Conservation (phyloP, 1,140 invertebrate species). For the Drosophila willistoni region DNA sequence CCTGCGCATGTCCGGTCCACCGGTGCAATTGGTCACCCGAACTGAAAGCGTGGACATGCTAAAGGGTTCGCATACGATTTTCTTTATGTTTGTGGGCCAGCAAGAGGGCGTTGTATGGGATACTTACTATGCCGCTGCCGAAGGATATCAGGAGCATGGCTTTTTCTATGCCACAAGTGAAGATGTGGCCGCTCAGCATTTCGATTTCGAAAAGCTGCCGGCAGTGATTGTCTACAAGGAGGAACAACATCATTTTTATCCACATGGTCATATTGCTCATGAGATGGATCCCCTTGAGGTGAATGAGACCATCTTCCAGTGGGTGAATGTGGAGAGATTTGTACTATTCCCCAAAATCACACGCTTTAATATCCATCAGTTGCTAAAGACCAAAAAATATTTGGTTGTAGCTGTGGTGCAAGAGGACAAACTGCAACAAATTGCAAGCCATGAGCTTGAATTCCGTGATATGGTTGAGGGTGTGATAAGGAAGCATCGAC, state of each 20-base stretch:
- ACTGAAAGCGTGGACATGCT: conserved; percentile 90
- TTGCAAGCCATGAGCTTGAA: conserved; percentile 91
- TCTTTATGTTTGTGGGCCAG: conserved; percentile 94
- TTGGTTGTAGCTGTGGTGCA: conserved; percentile 93
- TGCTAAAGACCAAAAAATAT: conserved; percentile 93
- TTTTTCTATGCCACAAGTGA: conserved; percentile 93
- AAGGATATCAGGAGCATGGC: conserved; percentile 90
- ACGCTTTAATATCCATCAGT: conserved; percentile 91
- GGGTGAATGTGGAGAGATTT: conserved; percentile 96
- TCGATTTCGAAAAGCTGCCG: conserved; percentile 87
- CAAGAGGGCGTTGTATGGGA: conserved; percentile 91
- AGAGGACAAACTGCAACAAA: conserved; percentile 93
- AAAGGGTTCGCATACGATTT: conserved; percentile 90
- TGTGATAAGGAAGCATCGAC: conserved; percentile 90
- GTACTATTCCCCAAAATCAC: conserved; percentile 93
- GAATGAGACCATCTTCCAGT: conserved; percentile 90
- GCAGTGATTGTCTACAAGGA: conserved; percentile 95
- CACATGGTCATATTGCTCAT: conserved; percentile 84
- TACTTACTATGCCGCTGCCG: conserved; percentile 89
- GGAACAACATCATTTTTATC: conserved; percentile 88
- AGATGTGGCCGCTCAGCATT: conserved; percentile 87
- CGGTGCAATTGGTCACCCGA: conserved; percentile 91
- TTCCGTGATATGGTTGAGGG: conserved; percentile 94
- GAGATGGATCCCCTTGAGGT: conserved; percentile 84
- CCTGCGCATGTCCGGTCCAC: conserved; percentile 92